Evolutionary conservation across 1,140 invertebrate genomes (phyloP).

Genomic region (Temnothorax curvispinosus): DNA sequence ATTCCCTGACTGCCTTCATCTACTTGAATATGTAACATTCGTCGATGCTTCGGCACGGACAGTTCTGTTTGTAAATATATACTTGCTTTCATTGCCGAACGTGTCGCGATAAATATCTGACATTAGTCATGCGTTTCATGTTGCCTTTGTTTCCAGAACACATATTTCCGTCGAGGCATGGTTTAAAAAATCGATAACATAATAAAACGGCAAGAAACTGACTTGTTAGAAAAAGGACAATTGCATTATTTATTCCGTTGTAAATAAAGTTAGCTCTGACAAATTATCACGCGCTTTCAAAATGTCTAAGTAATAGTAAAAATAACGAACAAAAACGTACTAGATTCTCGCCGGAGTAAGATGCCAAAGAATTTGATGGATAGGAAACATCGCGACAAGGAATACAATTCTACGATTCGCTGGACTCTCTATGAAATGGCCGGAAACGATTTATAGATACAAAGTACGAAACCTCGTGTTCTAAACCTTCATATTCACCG

Average conservation of each 20-base stretch:
- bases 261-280: not conserved
- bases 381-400: not conserved
- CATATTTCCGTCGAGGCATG: not conserved
- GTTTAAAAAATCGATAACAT: not conserved
- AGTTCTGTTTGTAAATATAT: conserved; percentile 47
- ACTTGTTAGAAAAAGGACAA: not conserved
- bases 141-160: not conserved
- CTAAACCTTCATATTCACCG: not conserved
- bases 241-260: not conserved
- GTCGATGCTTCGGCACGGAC: conserved; percentile 9
- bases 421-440: not conserved
- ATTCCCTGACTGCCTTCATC: not conserved
- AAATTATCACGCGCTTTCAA: not conserved
- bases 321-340: not conserved
- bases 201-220: not conserved
- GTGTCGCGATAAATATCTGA: conserved; percentile 42
- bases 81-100: conserved; percentile 33
- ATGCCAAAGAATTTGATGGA: not conserved
- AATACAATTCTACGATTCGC: not conserved
- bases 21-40: conserved; percentile 45
- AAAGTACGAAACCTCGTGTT: not conserved
- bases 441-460: not conserved
- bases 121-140: conserved; percentile 16
- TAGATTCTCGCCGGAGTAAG: not conserved
- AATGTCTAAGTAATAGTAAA: not conserved